Conservation (phyloP, 2,888 invertebrate genomes). For the Hoplodrina blanda region DNA sequence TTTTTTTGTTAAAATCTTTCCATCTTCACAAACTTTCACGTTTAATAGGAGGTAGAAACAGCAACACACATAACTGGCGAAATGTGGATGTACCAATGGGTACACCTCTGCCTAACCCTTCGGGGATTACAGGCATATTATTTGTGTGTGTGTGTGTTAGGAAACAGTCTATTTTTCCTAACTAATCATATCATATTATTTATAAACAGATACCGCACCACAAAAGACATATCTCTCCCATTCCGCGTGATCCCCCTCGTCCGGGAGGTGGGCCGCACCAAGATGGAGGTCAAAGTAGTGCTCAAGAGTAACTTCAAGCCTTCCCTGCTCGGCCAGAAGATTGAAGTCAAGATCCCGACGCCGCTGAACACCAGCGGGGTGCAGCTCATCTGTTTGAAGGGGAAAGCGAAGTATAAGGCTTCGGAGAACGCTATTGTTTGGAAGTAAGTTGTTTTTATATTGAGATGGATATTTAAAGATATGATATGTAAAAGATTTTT, state of each 20-base stretch:
- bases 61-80: no score
- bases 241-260: conserved; percentile 99
- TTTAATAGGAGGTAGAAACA: no score
- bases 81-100: no score
- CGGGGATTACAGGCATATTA: no score
- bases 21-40: no score
- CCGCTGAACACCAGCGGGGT: conserved; percentile 99
- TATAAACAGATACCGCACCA: conserved; percentile 96
- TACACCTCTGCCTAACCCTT: no score
- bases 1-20: no score
- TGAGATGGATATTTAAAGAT: no score
- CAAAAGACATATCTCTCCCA: conserved; percentile 99
- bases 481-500: no score
- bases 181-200: not conserved
- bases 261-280: conserved; percentile 99
- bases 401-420: conserved; percentile 99
- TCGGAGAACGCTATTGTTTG: conserved; percentile 99
- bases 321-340: conserved; percentile 99
- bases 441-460: conserved; percentile 92
- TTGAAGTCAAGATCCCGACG: conserved; percentile 99
- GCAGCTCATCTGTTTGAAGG: conserved; percentile 99
- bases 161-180: no score
- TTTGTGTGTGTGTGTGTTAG: no score
- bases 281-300: conserved; percentile 99
- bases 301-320: conserved; percentile 99